A percentile compares a stretch with the other conserved stretches of the same genome.
phyloP scores from a whole-genome alignment of 2,888 invertebrate genomes.

The Volucella zonaria region DNA sequence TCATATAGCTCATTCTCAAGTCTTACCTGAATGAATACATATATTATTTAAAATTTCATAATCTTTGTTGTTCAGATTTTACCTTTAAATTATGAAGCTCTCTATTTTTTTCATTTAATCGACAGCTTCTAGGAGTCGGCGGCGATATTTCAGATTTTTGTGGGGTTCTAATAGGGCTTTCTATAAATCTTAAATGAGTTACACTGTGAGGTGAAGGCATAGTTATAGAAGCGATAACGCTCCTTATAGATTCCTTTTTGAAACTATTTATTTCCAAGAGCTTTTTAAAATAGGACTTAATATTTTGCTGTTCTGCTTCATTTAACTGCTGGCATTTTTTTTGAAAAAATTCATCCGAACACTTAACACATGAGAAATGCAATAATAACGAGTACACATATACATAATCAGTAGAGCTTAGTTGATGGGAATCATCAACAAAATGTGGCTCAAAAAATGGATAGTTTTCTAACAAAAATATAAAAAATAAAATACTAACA shows the following conservation, averaged over 20 bases:
- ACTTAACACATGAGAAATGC: slow-evolving; percentile 80
- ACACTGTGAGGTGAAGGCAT: slow-evolving; percentile 3
- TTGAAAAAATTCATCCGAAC: slow-evolving; percentile 78
- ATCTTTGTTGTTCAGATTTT: slow-evolving; percentile 16
- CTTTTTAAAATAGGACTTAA: slow-evolving; percentile 78
- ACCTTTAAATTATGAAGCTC: slow-evolving; percentile 79
- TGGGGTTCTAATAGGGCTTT: slow-evolving; percentile 76
- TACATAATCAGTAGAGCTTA: slow-evolving; percentile 78
- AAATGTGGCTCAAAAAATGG: slow-evolving; percentile 77
- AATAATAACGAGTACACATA: slow-evolving; percentile 80
- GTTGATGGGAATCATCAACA: slow-evolving; percentile 75
- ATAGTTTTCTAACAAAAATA: slow-evolving; percentile 77
- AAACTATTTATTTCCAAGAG: slow-evolving; percentile 75
- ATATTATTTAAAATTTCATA: not conserved
- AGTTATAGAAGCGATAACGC: slow-evolving; percentile 76
- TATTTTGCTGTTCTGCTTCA: slow-evolving; percentile 76
- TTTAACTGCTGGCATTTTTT: slow-evolving; percentile 79
- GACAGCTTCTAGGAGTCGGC: slow-evolving; percentile 78
- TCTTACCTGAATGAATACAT: slow-evolving; percentile 76
- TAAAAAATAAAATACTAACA: slow-evolving; percentile 1
- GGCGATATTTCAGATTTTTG: slow-evolving; percentile 75
- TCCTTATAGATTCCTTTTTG: slow-evolving; percentile 76
- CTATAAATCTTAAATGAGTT: slow-evolving; percentile 6
- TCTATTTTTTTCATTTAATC: slow-evolving; percentile 79
- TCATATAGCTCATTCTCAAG: slow-evolving; percentile 81